phyloP scores from a whole-genome alignment of 1,140 invertebrate species.

The Drosophila micromelanica region DNA sequence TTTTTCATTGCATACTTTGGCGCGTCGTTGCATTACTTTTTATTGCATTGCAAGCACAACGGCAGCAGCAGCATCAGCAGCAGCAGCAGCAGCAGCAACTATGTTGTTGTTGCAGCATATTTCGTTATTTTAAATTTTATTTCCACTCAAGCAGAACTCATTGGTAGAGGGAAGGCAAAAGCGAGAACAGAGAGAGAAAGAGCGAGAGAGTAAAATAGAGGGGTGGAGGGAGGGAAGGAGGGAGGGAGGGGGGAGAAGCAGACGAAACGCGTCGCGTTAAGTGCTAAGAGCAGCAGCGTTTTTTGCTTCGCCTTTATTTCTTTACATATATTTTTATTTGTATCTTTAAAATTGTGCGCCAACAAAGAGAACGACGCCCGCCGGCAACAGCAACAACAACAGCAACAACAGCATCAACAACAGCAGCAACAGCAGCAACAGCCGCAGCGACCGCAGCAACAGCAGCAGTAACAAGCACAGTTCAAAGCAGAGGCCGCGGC shows the following conservation, averaged over 20 bases:
- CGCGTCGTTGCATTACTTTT: slow-evolving; percentile 51
- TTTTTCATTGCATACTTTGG: slow-evolving; percentile 39
- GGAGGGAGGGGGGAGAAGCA: slow-evolving; percentile 1
- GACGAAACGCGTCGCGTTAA: slow-evolving; percentile 23
- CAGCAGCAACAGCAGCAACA: slow-evolving; percentile 12
- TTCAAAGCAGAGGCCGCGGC: slow-evolving; percentile 21
- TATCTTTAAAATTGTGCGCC: slow-evolving; percentile 32
- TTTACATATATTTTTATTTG: slow-evolving; percentile 20
- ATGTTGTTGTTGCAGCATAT: slow-evolving; percentile 35
- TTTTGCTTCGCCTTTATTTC: slow-evolving; percentile 7
- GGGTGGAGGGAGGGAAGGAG: slow-evolving; percentile 1
- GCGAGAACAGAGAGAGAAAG: slow-evolving; percentile 31
- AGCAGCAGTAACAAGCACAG: slow-evolving; percentile 3
- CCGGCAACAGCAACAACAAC: slow-evolving; percentile 15
- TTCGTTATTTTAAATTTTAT: slow-evolving; percentile 70
- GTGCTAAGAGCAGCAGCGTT: slow-evolving; percentile 30
- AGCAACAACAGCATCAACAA: too few species aligned
- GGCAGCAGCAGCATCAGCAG: slow-evolving; percentile 15
- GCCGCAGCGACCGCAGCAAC: slow-evolving; percentile 12
- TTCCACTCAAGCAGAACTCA: slow-evolving; percentile 56
- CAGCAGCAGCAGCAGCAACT: slow-evolving; percentile 13
- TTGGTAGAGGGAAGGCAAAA: slow-evolving; percentile 32
- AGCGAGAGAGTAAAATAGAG: neutral
- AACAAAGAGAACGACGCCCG: slow-evolving; percentile 46
- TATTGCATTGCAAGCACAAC: slow-evolving; percentile 44